phyloP scores from a whole-genome alignment of 2,888 invertebrate genomes.

The Pogonocherus hispidulus region DNA sequence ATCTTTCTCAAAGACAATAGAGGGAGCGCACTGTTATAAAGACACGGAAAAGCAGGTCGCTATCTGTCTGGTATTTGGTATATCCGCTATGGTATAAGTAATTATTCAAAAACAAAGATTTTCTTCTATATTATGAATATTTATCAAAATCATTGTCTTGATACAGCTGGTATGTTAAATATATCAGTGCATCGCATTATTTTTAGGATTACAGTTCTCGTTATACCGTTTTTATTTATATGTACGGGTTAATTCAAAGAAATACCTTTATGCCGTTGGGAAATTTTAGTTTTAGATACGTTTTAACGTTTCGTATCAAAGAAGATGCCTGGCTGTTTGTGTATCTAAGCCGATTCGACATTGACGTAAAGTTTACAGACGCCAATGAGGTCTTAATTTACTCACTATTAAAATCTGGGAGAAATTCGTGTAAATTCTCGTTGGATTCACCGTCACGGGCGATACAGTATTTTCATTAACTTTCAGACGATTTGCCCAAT shows the following conservation, averaged over 20 bases:
- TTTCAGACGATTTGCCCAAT: background rate
- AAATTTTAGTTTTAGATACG: background rate
- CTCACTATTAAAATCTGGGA: background rate
- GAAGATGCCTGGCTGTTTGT: background rate
- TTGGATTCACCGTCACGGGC: background rate
- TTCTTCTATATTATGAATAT: too few species aligned
- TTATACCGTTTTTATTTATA: background rate
- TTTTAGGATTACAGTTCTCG: background rate
- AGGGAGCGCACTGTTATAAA: too few species aligned
- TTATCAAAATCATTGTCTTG: too few species aligned
- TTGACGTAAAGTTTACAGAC: background rate
- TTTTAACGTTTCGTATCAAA: background rate
- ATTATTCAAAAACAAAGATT: too few species aligned
- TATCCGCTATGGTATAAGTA: too few species aligned
- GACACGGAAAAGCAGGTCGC: too few species aligned
- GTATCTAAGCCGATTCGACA: background rate
- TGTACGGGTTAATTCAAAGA: background rate
- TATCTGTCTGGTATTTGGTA: too few species aligned
- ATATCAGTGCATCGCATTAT: too few species aligned
- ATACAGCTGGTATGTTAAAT: too few species aligned
- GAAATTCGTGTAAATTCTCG: background rate
- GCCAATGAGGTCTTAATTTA: slow-evolving; percentile 4
- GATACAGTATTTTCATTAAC: background rate
- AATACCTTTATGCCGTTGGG: background rate
- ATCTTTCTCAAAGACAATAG: too few species aligned